A percentile compares a stretch with the other conserved stretches of the same genome.
Conservation (phyloP, 2,113 vertebrate species). For the Atherinomorus stipes region DNA sequence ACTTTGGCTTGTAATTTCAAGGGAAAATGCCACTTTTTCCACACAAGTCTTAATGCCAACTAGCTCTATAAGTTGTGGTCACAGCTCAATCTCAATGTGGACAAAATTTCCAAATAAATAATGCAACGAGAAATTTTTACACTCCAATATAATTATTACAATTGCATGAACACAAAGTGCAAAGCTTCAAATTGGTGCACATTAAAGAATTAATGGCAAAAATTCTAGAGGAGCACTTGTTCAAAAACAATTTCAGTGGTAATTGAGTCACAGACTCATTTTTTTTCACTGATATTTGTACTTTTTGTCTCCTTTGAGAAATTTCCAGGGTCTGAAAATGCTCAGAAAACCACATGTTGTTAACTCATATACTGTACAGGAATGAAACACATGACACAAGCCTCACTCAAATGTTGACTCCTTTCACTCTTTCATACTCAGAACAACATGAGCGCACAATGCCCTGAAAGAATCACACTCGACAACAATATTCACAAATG, state of each 20-base stretch:
- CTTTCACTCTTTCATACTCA: neutral
- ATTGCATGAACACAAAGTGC: neutral
- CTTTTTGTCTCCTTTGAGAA: slow-evolving; percentile 10
- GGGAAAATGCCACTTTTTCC: slow-evolving; percentile 30
- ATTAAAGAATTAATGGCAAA: neutral
- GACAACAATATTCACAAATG: neutral
- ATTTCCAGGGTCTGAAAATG: slow-evolving; percentile 25
- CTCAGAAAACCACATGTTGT: slow-evolving; percentile 21
- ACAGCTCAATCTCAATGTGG: slow-evolving; percentile 25
- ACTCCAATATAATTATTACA: neutral
- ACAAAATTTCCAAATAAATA: too few relatives aligned
- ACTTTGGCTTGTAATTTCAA: slow-evolving; percentile 16
- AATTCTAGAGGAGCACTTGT: neutral
- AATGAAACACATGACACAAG: slow-evolving; percentile 1
- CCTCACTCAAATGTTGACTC: neutral
- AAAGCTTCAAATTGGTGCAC: neutral
- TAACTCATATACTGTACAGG: slow-evolving; percentile 21
- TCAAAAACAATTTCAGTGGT: neutral
- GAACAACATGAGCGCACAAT: slow-evolving; percentile 3
- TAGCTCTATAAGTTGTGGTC: neutral
- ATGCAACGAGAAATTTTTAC: neutral
- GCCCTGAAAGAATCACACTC: neutral
- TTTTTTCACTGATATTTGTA: neutral
- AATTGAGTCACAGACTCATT: neutral
- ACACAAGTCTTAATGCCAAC: neutral